These are phyloP conservation scores for Chondrosia reniformis DNA, from an alignment of 37 sponge, comb jelly and placozoan species.

Conservation along the genomic window DNA sequence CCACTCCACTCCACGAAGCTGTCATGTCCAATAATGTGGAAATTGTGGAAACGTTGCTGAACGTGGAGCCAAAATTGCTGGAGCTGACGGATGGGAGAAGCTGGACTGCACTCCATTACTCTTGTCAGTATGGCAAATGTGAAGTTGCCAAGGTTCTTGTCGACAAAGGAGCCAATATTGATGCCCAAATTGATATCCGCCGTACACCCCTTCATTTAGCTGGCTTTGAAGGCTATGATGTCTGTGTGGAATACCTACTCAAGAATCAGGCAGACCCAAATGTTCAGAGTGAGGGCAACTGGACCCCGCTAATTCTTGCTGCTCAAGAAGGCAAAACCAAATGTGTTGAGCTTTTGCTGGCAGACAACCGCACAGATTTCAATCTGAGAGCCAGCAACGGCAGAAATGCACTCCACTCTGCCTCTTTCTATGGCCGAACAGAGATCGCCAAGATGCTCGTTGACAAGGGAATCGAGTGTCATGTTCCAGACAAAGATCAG, in stretches of 20 bases:
- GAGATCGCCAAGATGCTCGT: constrained; percentile 28
- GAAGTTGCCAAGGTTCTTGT: constrained; percentile 46
- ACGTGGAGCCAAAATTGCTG: constrained; percentile 21
- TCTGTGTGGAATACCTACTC: constrained; percentile 58
- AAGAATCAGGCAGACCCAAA: constrained; percentile 42
- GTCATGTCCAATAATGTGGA: constrained; percentile 63
- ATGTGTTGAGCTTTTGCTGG: constrained; percentile 50
- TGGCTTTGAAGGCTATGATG: constrained; percentile 72
- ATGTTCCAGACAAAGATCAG: constrained; percentile 60
- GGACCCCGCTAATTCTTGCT: constrained; percentile 76
- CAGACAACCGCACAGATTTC: background rate
- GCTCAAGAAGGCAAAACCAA: constrained; percentile 74
- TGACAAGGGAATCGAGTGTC: constrained; percentile 40
- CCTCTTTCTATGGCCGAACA: constrained; percentile 71
- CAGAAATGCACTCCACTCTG: constrained; percentile 72
- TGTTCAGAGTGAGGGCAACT: constrained; percentile 72
- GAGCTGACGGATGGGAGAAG: constrained; percentile 50
- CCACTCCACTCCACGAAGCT: constrained; percentile 73
- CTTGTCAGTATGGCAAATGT: constrained; percentile 68
- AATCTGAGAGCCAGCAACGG: constrained; percentile 49
- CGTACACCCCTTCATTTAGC: constrained; percentile 78
- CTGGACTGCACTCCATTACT: constrained; percentile 79
- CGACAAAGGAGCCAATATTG: constrained; percentile 39
- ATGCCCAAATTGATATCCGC: constrained; percentile 63
- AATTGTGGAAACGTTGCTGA: constrained; percentile 47